A percentile compares a stretch with the other conserved stretches of the same genome.
phyloP scores from a whole-genome alignment of 1,140 invertebrate species.

The Achatina immaculata region DNA sequence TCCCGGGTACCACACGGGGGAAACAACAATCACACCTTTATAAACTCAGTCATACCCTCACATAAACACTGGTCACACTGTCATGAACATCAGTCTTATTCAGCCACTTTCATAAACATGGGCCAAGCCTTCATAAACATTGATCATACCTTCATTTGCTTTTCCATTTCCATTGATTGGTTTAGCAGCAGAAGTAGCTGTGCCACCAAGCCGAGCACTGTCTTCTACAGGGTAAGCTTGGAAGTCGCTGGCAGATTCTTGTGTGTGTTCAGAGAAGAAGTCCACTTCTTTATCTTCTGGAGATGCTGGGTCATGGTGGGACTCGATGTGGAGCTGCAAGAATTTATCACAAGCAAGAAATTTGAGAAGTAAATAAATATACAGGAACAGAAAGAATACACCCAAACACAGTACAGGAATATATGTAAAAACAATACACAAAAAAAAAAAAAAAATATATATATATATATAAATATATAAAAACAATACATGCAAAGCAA shows the following conservation, averaged over 20 bases:
- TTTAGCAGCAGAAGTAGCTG: not conserved
- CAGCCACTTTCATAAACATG: too few relatives aligned
- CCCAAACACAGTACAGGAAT: not conserved
- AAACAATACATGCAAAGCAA: too few relatives aligned
- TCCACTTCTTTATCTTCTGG: constrained; percentile 78
- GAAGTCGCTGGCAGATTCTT: constrained; percentile 33
- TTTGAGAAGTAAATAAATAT: not conserved
- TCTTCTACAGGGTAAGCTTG: constrained; percentile 44
- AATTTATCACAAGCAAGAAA: constrained; percentile 4
- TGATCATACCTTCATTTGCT: constrained; percentile 8
- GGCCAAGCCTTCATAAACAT: too few relatives aligned
- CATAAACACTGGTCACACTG: too few relatives aligned
- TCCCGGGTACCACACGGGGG: too few relatives aligned
- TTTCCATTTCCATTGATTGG: constrained; percentile 19
- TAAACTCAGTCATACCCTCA: too few relatives aligned
- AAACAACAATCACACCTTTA: too few relatives aligned
- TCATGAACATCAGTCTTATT: too few relatives aligned
- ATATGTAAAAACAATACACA: not conserved
- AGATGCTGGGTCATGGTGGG: constrained; percentile 46
- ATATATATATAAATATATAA: constrained; percentile 1
- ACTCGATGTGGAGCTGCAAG: constrained; percentile 44
- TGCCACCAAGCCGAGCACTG: constrained; percentile 46
- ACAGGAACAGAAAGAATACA: not conserved
- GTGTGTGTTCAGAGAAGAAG: constrained; percentile 82
- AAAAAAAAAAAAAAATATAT: not conserved